Evolutionary conservation across 2,888 invertebrate genomes (phyloP).

Genomic region (Erebia aethiops): DNA sequence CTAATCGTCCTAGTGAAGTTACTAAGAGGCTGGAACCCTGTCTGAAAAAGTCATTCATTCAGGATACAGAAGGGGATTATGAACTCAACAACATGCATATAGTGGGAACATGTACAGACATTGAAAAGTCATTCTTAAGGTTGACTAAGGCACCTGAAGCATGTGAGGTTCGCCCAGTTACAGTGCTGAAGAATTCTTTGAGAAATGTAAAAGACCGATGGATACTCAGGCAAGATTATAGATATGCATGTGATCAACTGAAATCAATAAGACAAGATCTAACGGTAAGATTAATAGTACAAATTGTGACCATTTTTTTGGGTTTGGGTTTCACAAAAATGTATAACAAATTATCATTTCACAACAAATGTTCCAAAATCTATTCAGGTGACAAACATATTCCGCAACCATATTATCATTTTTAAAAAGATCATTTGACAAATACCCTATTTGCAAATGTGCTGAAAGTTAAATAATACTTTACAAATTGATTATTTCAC

Average conservation of each 20-base stretch:
- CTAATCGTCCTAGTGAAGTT: slow-evolving; percentile 42
- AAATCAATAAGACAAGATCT: slow-evolving; percentile 99
- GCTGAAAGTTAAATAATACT: too few relatives aligned
- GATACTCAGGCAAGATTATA: slow-evolving; percentile 95
- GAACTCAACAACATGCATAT: slow-evolving; percentile 95
- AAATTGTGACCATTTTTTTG: background rate
- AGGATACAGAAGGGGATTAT: slow-evolving; percentile 87
- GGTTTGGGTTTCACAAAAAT: too few relatives aligned
- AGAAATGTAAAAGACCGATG: slow-evolving; percentile 96
- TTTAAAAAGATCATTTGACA: too few relatives aligned
- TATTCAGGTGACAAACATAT: too few relatives aligned
- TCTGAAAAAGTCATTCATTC: slow-evolving; percentile 68
- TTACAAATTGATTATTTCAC: too few relatives aligned
- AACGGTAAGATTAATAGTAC: slow-evolving; percentile 86
- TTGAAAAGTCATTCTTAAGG: slow-evolving; percentile 98
- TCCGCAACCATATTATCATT: too few relatives aligned
- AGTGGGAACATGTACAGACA: slow-evolving; percentile 95
- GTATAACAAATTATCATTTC: too few relatives aligned
- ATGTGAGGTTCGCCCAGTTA: slow-evolving; percentile 94
- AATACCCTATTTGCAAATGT: too few relatives aligned
- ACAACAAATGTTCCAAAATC: too few relatives aligned
- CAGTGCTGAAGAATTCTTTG: slow-evolving; percentile 92
- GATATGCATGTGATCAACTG: slow-evolving; percentile 98
- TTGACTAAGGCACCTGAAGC: slow-evolving; percentile 97
- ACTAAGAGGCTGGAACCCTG: slow-evolving; percentile 60